Evolutionary conservation across 64 coral and sea anemone genomes (phyloP), one percentile per base, ranked within the genome.

Genomic region (Pachyseris speciosa): DNA sequence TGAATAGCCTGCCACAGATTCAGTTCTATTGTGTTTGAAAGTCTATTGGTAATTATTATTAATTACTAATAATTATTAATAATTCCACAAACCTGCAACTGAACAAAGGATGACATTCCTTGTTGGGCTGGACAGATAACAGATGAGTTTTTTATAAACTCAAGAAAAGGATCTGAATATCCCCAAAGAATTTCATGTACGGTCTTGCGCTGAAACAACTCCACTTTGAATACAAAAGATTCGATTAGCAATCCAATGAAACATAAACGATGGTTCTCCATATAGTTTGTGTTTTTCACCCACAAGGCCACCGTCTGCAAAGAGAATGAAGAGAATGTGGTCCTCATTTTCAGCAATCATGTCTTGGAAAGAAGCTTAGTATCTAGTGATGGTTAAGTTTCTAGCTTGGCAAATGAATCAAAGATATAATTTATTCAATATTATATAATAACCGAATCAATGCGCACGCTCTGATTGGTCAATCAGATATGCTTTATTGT

Each of bases 111-210:
- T n/a, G 84, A 69, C 25, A 93, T 50, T 79, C 95, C 95, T 72
- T 80, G 4, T n/a, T 64, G 69, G 10, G 26, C 75, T 64, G 95
- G 91, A 43, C 95, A 96, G 1, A 2, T 0, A n/a, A 34, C 0
- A 9, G 16, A 9, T 84, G 36, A 44, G 4, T 10, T 11, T 0
- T 52, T 10, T 27, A 96, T 41, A 24, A 50, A 30, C 37, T 84
- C 25, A 3, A 96, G 22, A 30, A 96, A 47, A 9, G 42, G 11
- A 67, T 96, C 95, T n/a, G 24, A 80, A 76, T 96, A 96, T 28
- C 95, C 95, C 95, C 95, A 96, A 2, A 96, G 73, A 22, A 93
- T 64, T 69, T 96, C 91, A 67, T 55, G 48, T 12, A 93, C 95
- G 37, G 58, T 89, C 26, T 88, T 92, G 37, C 32, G 79, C 37